Evolutionary conservation across 2,888 invertebrate species (phyloP).

Genomic region (Lithophane semibrunnea): DNA sequence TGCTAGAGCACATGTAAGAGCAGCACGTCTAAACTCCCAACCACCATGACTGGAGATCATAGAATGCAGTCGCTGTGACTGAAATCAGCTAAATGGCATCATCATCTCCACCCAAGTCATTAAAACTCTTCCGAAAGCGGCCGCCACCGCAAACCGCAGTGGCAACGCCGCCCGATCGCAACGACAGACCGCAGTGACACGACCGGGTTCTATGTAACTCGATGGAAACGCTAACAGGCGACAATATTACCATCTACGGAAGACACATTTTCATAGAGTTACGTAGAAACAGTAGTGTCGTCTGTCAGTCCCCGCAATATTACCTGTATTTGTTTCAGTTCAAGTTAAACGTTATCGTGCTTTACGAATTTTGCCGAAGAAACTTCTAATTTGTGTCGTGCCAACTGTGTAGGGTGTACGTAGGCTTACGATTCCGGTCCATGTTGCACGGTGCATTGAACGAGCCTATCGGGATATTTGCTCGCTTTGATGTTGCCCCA

Average conservation of each 20-base stretch:
- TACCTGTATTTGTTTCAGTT: background rate
- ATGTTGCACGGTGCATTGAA: conserved; percentile 38
- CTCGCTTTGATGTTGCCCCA: conserved; percentile 33
- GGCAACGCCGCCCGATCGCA: too few species aligned
- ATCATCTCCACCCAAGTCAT: background rate
- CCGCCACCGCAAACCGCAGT: too few species aligned
- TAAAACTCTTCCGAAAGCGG: too few species aligned
- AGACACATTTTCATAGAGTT: too few species aligned
- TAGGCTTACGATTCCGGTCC: background rate
- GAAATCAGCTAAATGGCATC: background rate
- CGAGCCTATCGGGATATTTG: conserved; percentile 32
- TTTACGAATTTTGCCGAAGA: background rate
- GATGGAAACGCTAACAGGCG: too few species aligned
- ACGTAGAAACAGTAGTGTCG: too few species aligned
- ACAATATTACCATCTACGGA: too few species aligned
- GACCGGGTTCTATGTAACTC: too few species aligned
- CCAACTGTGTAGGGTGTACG: background rate
- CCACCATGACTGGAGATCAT: background rate
- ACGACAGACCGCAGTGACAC: too few species aligned
- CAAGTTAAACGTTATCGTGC: background rate
- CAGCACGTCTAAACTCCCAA: background rate
- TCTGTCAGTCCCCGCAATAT: background rate
- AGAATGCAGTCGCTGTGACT: background rate
- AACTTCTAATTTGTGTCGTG: conserved; percentile 4
- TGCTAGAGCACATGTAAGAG: background rate